Evolutionary conservation across 2,113 vertebrate species (phyloP), one percentile per base, ranked within the genome.

Genomic region (Phylloscopus whistleri): DNA sequence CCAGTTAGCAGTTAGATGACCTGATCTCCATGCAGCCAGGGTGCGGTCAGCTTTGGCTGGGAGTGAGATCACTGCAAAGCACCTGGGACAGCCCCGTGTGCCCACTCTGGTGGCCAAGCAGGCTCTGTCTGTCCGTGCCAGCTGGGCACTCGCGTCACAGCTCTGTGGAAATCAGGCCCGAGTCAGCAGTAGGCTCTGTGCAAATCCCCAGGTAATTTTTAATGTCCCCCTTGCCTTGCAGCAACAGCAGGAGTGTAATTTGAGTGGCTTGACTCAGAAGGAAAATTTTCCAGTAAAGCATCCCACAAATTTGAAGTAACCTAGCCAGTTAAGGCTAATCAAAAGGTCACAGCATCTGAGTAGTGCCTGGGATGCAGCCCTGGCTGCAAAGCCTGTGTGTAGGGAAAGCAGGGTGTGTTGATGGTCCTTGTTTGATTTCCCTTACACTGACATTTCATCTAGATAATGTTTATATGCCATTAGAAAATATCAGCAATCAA

Each of bases 301-400:
- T 46, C n/a, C 21, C 44, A 30, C 39, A 21, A 30, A 37, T 75
- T 24, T 68, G 28, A 73, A n/a, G 41, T 37, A 66, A 60, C 5
- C 1, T 8, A 23, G 52, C 10, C 35, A 64, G 30, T 44, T 72
- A 68, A 26, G 35, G 31, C 11, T 22, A 49, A 10, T 48, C 16
- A 49, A 14, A 48, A 77, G 26, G 26, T 59, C 58, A 41, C 41
- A 33, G 41, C 37, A 58, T 19, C 49, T 3, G 35, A 68, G 23
- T 1, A 30, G 63, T 11, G 64, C 13, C 2, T 75, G 70, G 44
- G 55, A 64, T 1, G 3, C 35, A 37, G 39, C 48, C 72, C 63
- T 39, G 12, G 37, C 51, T 59, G 55, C 10, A 31, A 52, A 78
- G 41, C 17, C 27, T 0, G 0, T 13, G 33, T 7, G 4, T 19